Evolutionary conservation across 2,888 invertebrate species (phyloP).

Genomic region (Liodrosophila aerea): DNA sequence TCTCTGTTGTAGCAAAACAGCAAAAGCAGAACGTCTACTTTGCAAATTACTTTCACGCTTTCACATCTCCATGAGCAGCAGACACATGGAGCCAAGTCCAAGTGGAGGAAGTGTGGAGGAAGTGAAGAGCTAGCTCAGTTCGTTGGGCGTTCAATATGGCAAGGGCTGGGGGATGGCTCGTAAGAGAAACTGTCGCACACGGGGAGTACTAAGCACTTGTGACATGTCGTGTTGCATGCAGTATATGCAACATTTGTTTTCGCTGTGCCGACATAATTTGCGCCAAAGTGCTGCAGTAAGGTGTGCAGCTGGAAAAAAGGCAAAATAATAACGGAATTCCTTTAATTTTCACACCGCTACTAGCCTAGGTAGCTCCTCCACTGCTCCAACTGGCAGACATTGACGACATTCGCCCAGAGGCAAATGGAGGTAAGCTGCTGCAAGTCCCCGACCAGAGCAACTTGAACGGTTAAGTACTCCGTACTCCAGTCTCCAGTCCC

Average conservation of each 20-base stretch:
- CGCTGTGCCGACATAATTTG: slow-evolving; percentile 73
- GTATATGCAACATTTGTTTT: slow-evolving; percentile 73
- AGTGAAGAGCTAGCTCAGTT: slow-evolving; percentile 30
- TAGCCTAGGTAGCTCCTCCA: slow-evolving; percentile 17
- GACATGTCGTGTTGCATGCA: slow-evolving; percentile 67
- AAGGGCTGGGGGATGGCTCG: not conserved
- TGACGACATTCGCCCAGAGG: slow-evolving; percentile 69
- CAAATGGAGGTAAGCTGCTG: slow-evolving; percentile 38
- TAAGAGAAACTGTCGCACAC: slow-evolving; percentile 53
- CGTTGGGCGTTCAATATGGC: slow-evolving; percentile 43
- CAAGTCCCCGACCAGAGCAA: slow-evolving; percentile 56
- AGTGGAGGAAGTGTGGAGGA: slow-evolving; percentile 1
- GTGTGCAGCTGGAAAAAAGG: slow-evolving; percentile 53
- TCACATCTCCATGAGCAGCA: slow-evolving; percentile 21
- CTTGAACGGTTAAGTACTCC: slow-evolving; percentile 75
- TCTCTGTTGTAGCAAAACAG: no score
- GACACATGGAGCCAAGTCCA: slow-evolving; percentile 3
- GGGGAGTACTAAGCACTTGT: slow-evolving; percentile 72
- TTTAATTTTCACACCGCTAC: slow-evolving; percentile 70
- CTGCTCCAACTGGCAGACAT: slow-evolving; percentile 51
- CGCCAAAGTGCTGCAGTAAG: slow-evolving; percentile 67
- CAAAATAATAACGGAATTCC: slow-evolving; percentile 75
- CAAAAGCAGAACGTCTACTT: slow-evolving; percentile 57
- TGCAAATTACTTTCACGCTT: slow-evolving; percentile 73
- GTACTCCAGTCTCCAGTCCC: slow-evolving; percentile 28